phyloP scores from a whole-genome alignment of 2,888 invertebrate species.

The Heliothis peltigera region DNA sequence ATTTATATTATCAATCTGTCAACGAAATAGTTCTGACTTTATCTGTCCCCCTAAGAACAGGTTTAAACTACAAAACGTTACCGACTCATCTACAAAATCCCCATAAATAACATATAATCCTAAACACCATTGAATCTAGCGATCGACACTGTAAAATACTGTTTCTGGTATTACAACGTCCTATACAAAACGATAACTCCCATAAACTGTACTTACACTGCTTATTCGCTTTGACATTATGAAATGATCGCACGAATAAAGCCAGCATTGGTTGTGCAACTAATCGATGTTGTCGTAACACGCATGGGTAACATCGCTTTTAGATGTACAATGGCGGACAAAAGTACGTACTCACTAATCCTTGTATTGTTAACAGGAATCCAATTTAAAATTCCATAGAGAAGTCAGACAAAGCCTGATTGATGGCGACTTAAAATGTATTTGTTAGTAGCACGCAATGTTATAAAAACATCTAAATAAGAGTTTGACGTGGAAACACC shows the following conservation, averaged over 20 bases:
- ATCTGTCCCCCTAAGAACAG: conserved; percentile 61
- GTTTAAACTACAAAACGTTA: conserved; percentile 72
- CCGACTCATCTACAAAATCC: conserved; percentile 74
- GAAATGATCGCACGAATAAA: conserved; percentile 27
- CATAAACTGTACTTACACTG: conserved; percentile 61
- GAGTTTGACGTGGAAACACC: conserved; percentile 58
- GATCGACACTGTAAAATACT: conserved; percentile 78
- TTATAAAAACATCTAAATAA: conserved; percentile 61
- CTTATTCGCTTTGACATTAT: conserved; percentile 30
- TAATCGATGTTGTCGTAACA: conserved; percentile 45
- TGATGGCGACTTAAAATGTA: conserved; percentile 83
- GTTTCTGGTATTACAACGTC: conserved; percentile 59
- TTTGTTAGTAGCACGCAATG: conserved; percentile 69
- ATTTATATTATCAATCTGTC: conserved; percentile 67
- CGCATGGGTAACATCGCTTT: conserved; percentile 37
- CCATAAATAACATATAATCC: conserved; percentile 84
- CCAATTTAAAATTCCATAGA: conserved; percentile 88
- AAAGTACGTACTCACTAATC: conserved; percentile 82
- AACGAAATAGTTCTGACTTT: conserved; percentile 64
- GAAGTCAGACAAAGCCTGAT: conserved; percentile 85
- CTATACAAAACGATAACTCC: conserved; percentile 24
- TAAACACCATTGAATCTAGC: conserved; percentile 74
- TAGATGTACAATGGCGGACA: conserved; percentile 74
- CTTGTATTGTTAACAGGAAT: conserved; percentile 86
- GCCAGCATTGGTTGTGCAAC: conserved; percentile 41